phyloP scores from a whole-genome alignment of 1,140 invertebrate species.

The Aphelinus certus region DNA sequence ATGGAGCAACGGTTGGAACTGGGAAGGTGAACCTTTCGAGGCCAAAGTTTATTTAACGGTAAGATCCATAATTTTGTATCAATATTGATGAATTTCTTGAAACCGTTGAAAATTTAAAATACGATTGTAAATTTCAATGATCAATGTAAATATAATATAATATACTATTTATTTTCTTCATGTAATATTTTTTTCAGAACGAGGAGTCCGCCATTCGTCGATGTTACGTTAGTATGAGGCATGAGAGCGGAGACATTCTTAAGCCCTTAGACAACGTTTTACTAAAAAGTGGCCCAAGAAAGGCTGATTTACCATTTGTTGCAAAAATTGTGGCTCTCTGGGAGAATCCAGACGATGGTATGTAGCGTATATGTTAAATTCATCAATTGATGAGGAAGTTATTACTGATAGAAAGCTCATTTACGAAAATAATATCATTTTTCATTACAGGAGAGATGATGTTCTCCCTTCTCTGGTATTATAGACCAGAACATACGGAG shows the following conservation, averaged over 20 bases:
- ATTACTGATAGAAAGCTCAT: too few relatives aligned
- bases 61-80: conserved; percentile 59
- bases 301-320: conserved; percentile 91
- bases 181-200: conserved; percentile 70
- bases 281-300: conserved; percentile 82
- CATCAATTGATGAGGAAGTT: too few relatives aligned
- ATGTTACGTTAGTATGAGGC: conserved; percentile 90
- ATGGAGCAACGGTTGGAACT: conserved; percentile 93
- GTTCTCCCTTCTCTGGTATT: conserved; percentile 97
- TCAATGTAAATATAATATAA: not conserved
- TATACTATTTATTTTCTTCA: conserved; percentile 21
- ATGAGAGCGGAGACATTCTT: conserved; percentile 87
- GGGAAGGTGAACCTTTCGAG: conserved; percentile 85
- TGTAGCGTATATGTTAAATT: conserved; percentile 40
- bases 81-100: not conserved
- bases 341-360: conserved; percentile 94
- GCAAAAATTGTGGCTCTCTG: conserved; percentile 93
- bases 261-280: conserved; percentile 88
- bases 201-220: conserved; percentile 79
- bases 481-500: conserved; percentile 96
- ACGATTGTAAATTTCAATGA: too few relatives aligned
- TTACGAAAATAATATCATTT: too few relatives aligned
- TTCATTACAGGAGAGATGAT: conserved; percentile 88
- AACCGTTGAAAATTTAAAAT: too few relatives aligned
- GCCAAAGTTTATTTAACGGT: conserved; percentile 89